phyloP scores from a whole-genome alignment of 2,797 vertebrate genomes.

The Cheirogaleus major region DNA sequence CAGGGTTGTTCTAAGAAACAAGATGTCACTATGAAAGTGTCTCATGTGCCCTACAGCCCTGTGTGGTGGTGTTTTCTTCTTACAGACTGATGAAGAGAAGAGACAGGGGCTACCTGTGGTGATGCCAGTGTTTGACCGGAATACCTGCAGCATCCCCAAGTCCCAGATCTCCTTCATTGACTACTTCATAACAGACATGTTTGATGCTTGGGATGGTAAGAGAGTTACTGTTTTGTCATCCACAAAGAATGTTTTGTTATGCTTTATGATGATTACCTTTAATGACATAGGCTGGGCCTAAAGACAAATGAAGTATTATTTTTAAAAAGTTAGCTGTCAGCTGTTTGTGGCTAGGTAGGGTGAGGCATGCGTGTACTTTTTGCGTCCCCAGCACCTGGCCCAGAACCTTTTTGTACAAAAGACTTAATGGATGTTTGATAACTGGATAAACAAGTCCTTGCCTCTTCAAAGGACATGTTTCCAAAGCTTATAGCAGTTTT shows the following conservation, averaged over 20 bases:
- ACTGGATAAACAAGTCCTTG: neutral
- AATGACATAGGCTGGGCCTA: neutral
- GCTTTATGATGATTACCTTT: neutral
- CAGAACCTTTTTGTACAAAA: neutral
- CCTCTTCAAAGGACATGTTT: neutral
- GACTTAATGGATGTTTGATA: neutral
- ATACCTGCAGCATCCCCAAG: constrained; percentile 90
- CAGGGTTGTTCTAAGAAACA: neutral
- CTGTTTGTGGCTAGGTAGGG: neutral
- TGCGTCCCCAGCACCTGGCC: neutral
- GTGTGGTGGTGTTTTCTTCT: constrained; percentile 57
- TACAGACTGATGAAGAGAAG: constrained; percentile 90
- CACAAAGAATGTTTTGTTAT: neutral
- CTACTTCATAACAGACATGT: constrained; percentile 92
- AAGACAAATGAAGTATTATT: neutral
- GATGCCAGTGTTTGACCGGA: constrained; percentile 91
- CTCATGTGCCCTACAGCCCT: neutral
- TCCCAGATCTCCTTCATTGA: constrained; percentile 92
- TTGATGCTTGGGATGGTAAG: constrained; percentile 91
- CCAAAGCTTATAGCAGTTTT: neutral
- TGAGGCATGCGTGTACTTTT: neutral
- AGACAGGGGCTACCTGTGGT: constrained; percentile 89
- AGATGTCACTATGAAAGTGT: neutral
- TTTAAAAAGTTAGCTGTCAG: neutral
- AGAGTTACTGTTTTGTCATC: neutral